Percentiles rank a stretch among this genome's conserved stretches.
These are phyloP conservation scores for Octodonta nipae DNA, from an alignment of 2,888 invertebrate species.

Conservation along the genomic window DNA sequence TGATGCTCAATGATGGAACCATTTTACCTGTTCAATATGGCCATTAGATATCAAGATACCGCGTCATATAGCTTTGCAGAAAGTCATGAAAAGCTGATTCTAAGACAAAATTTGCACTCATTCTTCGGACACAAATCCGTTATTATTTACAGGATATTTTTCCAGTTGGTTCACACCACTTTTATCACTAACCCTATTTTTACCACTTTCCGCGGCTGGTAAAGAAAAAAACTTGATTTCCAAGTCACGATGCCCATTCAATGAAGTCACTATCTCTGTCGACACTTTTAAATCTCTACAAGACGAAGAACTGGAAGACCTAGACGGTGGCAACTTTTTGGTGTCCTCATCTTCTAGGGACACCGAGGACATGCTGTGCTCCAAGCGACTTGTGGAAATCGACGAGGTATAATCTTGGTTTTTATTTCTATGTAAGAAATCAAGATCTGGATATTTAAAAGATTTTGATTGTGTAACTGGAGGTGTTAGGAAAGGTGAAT, in stretches of 20 bases:
- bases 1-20: too few relatives aligned
- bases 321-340: conserved; percentile 18
- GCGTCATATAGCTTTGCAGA: too few relatives aligned
- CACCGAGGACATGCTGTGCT: conserved; percentile 22
- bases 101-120: too few relatives aligned
- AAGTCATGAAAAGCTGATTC: too few relatives aligned
- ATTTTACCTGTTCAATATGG: too few relatives aligned
- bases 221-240: conserved; percentile 66
- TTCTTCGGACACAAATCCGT: too few relatives aligned
- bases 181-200: too few relatives aligned
- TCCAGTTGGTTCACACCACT: too few relatives aligned
- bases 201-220: conserved; percentile 17
- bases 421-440: too few relatives aligned
- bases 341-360: conserved; percentile 21
- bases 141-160: too few relatives aligned
- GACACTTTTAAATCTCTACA: conserved; percentile 52
- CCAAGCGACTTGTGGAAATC: conserved; percentile 12
- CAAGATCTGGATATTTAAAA: conserved; percentile 17
- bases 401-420: conserved; percentile 1
- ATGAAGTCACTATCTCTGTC: conserved; percentile 64
- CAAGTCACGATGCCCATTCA: conserved; percentile 62
- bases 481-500: conserved; percentile 41
- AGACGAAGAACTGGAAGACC: conserved; percentile 17
- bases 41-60: too few relatives aligned
- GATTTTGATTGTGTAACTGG: conserved; percentile 21